Evolutionary conservation across 2,888 invertebrate species (phyloP).

Genomic region (Panopea generosa): DNA sequence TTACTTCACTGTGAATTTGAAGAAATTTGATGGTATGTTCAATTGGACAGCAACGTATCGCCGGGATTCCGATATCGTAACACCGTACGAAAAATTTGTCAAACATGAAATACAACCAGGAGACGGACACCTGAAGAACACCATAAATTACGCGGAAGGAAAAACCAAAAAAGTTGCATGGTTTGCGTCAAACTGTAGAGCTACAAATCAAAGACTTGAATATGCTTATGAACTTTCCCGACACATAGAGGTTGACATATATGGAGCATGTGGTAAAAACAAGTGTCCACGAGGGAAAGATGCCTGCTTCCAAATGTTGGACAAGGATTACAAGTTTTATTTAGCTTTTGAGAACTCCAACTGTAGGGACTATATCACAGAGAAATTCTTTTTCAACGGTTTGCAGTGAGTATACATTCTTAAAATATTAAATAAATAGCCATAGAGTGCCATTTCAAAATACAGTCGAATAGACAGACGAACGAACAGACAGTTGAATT

Average conservation of each 20-base stretch:
- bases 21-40: slow-evolving; percentile 91
- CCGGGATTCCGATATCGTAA: slow-evolving; percentile 96
- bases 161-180: slow-evolving; percentile 97
- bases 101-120: slow-evolving; percentile 89
- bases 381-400: slow-evolving; percentile 94
- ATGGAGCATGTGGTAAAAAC: slow-evolving; percentile 80
- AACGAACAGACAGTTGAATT: too few relatives aligned
- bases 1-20: slow-evolving; percentile 87
- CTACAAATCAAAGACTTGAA: slow-evolving; percentile 94
- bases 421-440: not conserved
- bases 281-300: slow-evolving; percentile 86
- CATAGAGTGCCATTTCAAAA: not conserved
- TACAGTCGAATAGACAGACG: too few relatives aligned
- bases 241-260: slow-evolving; percentile 89
- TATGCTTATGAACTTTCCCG: slow-evolving; percentile 94
- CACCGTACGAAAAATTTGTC: slow-evolving; percentile 97
- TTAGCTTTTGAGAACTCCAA: slow-evolving; percentile 98
- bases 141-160: slow-evolving; percentile 88
- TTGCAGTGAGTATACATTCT: slow-evolving; percentile 89
- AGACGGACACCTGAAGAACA: not conserved
- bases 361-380: slow-evolving; percentile 97
- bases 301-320: slow-evolving; percentile 94
- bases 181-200: slow-evolving; percentile 99
- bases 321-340: slow-evolving; percentile 97
- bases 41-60: slow-evolving; percentile 99